Evolutionary conservation across 2,888 invertebrate species (phyloP), one percentile per base, ranked within the genome.

Genomic region (Silvanus unidentatus): DNA sequence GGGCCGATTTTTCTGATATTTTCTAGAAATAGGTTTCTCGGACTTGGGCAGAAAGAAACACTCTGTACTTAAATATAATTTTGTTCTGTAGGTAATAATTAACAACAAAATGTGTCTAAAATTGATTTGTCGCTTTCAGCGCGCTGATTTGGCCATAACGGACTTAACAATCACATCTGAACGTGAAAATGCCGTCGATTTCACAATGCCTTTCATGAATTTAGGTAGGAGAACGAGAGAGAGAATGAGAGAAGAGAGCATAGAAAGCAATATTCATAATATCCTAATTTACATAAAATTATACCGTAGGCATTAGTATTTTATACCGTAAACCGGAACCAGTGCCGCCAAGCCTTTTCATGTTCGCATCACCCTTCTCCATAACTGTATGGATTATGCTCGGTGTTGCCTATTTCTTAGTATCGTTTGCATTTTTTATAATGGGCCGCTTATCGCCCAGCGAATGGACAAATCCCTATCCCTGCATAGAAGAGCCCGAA

Each of bases 161-260:
- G 95, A 96, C 66, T 76, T 97, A 57, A 88, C 88, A 5, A 86
- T 89, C 60, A 95, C 95, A 6, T 84, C 94, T 37, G 84, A 87
- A 51, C 78, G 97, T 28, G 91, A 94, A 67, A 81, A 79, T 61
- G 91, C 85, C 11, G 93, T 93, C 0, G 95, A 96, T 71, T 97
- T 97, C 64, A 95, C 95, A 0, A 90, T 89, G 72, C 96, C 96
- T 0, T 97, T 95, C 65, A 92, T 97, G 88, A 93, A 91, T 69
- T 76, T 97, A 52, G 84, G 81, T 80, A 66, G 67, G n/a, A n/a
- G n/a, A n/a, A n/a, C n/a, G n/a, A n/a, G n/a, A n/a, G n/a, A n/a
- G n/a, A n/a, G n/a, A n/a, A n/a, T n/a, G n/a, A n/a, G n/a, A n/a
- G n/a, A n/a, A n/a, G n/a, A n/a, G n/a, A 54, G n/a, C 22, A 16